Evolutionary conservation across 92 coral and sea anemone species (phyloP).

Genomic region (Pocillopora grandis): DNA sequence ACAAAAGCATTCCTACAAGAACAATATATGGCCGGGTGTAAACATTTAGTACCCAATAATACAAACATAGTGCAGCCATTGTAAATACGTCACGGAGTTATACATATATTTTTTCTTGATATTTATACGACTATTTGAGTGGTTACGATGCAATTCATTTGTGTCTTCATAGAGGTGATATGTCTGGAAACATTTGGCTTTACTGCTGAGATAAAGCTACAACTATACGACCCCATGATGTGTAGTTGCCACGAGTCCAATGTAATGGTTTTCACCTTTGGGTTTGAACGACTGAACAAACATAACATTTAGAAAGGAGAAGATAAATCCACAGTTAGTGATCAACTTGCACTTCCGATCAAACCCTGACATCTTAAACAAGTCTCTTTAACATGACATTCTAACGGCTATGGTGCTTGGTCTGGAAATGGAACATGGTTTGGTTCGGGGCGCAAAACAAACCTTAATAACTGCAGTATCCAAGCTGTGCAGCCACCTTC

Average conservation of each 20-base stretch:
- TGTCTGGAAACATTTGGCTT: not conserved
- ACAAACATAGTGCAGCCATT: conserved; percentile 3
- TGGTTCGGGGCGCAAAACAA: conserved; percentile 2
- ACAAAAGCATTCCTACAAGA: not conserved
- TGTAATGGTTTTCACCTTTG: too few species aligned
- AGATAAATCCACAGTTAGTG: too few species aligned
- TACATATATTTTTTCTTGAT: not conserved
- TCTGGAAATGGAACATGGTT: too few species aligned
- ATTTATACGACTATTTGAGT: not conserved
- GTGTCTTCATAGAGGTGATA: not conserved
- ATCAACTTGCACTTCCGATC: too few species aligned
- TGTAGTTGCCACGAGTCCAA: too few species aligned
- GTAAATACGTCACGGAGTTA: conserved; percentile 16
- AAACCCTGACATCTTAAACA: too few species aligned
- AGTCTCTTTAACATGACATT: too few species aligned
- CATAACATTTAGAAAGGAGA: too few species aligned
- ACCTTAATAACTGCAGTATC: conserved; percentile 44
- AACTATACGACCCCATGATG: too few species aligned
- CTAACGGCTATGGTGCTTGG: too few species aligned
- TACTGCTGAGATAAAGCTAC: not conserved
- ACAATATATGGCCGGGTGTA: not conserved
- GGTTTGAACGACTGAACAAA: too few species aligned
- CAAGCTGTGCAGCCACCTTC: conserved; percentile 44
- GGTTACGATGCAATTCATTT: not conserved
- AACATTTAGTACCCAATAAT: not conserved